Evolutionary conservation across 2,113 vertebrate species (phyloP).

Genomic region (Pelodiscus sinensis): DNA sequence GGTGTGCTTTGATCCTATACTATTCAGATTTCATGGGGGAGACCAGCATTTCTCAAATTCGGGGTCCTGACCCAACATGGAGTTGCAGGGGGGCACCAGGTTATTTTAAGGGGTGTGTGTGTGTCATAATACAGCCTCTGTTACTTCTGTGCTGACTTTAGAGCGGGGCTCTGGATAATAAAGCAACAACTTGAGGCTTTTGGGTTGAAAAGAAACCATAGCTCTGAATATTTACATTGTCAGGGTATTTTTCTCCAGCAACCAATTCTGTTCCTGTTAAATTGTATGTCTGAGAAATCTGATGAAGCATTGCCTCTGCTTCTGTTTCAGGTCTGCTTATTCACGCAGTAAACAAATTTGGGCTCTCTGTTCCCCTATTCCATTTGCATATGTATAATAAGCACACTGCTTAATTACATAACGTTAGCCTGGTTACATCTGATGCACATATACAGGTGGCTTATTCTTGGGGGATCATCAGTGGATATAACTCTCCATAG

Average conservation of each 20-base stretch:
- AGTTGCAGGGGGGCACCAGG: too few relatives aligned
- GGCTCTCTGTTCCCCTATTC: background rate
- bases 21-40: too few relatives aligned
- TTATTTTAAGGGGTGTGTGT: too few relatives aligned
- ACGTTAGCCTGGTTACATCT: background rate
- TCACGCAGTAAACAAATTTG: background rate
- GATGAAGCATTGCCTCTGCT: background rate
- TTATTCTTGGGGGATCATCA: background rate
- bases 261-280: background rate
- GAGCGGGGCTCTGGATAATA: background rate
- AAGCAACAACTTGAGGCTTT: background rate
- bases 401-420: background rate
- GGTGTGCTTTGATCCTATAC: too few relatives aligned
- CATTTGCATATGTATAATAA: background rate
- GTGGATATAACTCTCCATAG: constrained; percentile 14
- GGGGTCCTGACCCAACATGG: too few relatives aligned
- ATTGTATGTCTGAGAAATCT: background rate
- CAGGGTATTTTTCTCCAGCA: background rate
- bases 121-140: too few relatives aligned
- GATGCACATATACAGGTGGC: background rate
- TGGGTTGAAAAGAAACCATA: background rate
- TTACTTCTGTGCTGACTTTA: too few relatives aligned
- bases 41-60: too few relatives aligned
- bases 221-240: fast-evolving
- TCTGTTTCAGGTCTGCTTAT: background rate